Evolutionary conservation across 2,113 vertebrate genomes (phyloP).

Genomic region (Hippoglossus stenolepis): DNA sequence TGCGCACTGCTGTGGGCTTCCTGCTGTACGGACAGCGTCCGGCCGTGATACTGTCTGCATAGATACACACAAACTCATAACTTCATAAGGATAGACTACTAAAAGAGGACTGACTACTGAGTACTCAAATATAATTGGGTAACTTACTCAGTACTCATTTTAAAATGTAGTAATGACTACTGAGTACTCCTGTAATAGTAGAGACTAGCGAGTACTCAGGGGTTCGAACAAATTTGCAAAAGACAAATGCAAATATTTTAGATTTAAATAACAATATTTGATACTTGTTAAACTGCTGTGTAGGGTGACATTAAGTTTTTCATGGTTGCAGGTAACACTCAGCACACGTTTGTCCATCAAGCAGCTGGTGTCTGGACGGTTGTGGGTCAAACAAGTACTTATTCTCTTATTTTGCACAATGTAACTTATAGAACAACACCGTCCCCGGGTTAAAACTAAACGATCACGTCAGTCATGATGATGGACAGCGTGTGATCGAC

Average conservation of each 20-base stretch:
- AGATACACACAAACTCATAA: constrained; percentile 1
- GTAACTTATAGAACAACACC: too few species aligned
- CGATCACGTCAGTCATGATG: background rate
- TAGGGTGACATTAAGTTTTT: constrained; percentile 3
- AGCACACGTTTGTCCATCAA: too few species aligned
- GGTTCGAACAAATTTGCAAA: background rate
- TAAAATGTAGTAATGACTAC: too few species aligned
- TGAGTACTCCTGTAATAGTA: background rate
- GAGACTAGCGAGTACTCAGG: too few species aligned
- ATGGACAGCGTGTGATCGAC: background rate
- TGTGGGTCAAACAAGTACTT: background rate
- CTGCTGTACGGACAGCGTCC: constrained; percentile 70
- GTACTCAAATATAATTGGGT: too few species aligned
- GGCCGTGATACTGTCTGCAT: constrained; percentile 40
- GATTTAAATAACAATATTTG: background rate
- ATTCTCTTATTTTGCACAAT: background rate
- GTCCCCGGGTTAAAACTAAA: too few species aligned
- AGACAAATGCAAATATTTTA: constrained; percentile 14
- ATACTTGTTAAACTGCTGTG: constrained; percentile 22
- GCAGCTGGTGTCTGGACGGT: background rate
- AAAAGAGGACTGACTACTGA: too few species aligned
- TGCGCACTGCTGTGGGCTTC: constrained; percentile 80
- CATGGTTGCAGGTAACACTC: background rate
- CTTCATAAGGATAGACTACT: too few species aligned
- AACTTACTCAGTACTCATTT: too few species aligned